A percentile compares a stretch with the other conserved stretches of the same genome.
Conservation (phyloP, 2,888 invertebrate genomes). For the Gortyna flavago region DNA sequence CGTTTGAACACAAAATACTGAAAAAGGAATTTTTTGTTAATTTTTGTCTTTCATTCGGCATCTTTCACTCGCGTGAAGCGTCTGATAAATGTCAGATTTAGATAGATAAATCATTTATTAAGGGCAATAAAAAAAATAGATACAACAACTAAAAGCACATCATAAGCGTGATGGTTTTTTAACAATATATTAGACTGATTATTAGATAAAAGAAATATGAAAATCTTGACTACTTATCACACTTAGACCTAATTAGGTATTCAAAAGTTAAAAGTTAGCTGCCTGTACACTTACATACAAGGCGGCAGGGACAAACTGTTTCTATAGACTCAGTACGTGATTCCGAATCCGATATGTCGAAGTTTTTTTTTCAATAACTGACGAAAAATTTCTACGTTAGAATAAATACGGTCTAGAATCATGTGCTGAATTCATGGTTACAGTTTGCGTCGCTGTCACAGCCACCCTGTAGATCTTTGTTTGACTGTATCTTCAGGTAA, state of each 20-base stretch:
- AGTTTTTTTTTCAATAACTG: neutral
- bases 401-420: neutral
- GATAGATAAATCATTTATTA: neutral
- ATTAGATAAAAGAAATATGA: neutral
- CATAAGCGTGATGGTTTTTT: too few relatives aligned
- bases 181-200: neutral
- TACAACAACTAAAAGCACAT: neutral
- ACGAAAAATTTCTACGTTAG: too few relatives aligned
- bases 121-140: neutral
- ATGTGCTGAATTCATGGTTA: neutral
- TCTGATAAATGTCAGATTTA: neutral
- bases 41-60: neutral
- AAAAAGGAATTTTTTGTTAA: neutral
- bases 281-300: neutral
- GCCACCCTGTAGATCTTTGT: neutral
- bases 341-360: neutral
- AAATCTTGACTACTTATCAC: neutral
- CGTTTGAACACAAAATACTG: neutral
- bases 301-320: neutral
- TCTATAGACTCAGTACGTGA: neutral
- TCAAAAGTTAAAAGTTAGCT: neutral
- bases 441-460: neutral
- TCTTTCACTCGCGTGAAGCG: neutral
- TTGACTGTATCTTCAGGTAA: conserved; percentile 27
- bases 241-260: neutral